phyloP scores from a whole-genome alignment of 1,140 invertebrate species.

The Lordiphosa collinella region DNA sequence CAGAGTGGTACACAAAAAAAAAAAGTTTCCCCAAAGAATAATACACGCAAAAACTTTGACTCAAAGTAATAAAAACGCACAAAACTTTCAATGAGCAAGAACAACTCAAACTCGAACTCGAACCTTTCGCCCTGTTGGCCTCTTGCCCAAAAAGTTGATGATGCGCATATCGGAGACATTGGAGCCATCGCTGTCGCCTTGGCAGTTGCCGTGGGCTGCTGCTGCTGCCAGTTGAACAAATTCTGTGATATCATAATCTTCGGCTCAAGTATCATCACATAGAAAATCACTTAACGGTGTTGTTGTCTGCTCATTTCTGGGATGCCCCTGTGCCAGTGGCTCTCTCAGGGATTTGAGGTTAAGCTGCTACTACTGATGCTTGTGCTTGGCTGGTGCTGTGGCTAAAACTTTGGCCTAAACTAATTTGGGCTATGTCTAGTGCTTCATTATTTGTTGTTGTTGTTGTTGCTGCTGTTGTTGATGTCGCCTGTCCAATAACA shows the following conservation, averaged over 20 bases:
- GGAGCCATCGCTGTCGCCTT: constrained; percentile 10
- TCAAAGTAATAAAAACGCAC: constrained; percentile 73
- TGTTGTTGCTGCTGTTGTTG: constrained; percentile 16
- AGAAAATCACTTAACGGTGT: constrained; percentile 76
- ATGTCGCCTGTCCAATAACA: constrained; percentile 64
- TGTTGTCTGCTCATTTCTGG: constrained; percentile 19
- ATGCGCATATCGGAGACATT: constrained; percentile 53
- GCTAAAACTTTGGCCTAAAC: constrained; percentile 76
- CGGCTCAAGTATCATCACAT: constrained; percentile 77
- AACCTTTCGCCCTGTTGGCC: constrained; percentile 48
- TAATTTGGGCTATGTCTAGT: constrained; percentile 64
- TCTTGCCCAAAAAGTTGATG: constrained; percentile 61
- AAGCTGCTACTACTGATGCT: constrained; percentile 35
- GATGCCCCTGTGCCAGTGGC: background rate
- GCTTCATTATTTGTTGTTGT: constrained; percentile 62
- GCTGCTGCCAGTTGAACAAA: constrained; percentile 42
- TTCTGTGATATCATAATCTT: constrained; percentile 76
- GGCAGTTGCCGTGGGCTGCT: constrained; percentile 25
- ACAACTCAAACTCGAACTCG: constrained; percentile 39
- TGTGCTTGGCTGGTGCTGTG: constrained; percentile 18
- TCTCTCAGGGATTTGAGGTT: constrained; percentile 63
- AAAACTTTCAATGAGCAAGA: constrained; percentile 69
- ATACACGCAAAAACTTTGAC: constrained; percentile 48
- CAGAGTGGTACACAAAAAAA: constrained; percentile 14
- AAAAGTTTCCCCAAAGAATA: constrained; percentile 54